Evolutionary conservation across 1,140 invertebrate genomes (phyloP), one percentile per base, ranked within the genome.

Genomic region (Drosophila parabipectinata): DNA sequence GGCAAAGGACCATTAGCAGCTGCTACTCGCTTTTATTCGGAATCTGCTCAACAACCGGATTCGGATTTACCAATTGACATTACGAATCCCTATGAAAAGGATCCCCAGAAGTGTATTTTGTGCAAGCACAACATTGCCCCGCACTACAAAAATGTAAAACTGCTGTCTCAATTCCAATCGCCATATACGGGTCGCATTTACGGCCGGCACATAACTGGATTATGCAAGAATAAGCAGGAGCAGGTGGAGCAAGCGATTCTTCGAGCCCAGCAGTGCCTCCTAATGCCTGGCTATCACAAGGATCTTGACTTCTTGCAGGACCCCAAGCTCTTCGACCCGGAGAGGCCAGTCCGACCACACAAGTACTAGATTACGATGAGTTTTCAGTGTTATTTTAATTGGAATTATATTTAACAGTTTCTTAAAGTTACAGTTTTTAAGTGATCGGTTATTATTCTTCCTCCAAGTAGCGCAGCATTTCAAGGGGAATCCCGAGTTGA

Each of bases 161-260:
- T 99, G 5, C 91, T 99, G 1, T 98, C 97, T 12, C 98, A 99
- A 91, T 99, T 99, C 92, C 96, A 99, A 88, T 99, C 98, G 45
- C 95, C 96, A 0, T 97, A 96, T 80, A 99, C 98, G 9, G 98
- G 98, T 8, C 94, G 94, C 75, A 94, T 98, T 59, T 99, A 99
- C 92, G 96, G 96, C 0, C 94, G 95, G 72, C 96, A 99, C 80
- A 97, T 99, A 56, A 99, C 98, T 30, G 97, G 97, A 4, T 90
- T 91, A 90, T 98, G 97, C 90, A 94, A 94, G 90, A 75, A 91
- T 4, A 96, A 97, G 82, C 97, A 98, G 76, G 92, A 93, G 47
- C 88, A 92, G 66, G 93, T 98, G 0, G 94, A 96, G 90, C 81
- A 77, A 2, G 96, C 96, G 92, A 96, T 98, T 44, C 69, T 69